Evolutionary conservation across 1,140 invertebrate species (phyloP).

Genomic region (Melitaea cinxia): DNA sequence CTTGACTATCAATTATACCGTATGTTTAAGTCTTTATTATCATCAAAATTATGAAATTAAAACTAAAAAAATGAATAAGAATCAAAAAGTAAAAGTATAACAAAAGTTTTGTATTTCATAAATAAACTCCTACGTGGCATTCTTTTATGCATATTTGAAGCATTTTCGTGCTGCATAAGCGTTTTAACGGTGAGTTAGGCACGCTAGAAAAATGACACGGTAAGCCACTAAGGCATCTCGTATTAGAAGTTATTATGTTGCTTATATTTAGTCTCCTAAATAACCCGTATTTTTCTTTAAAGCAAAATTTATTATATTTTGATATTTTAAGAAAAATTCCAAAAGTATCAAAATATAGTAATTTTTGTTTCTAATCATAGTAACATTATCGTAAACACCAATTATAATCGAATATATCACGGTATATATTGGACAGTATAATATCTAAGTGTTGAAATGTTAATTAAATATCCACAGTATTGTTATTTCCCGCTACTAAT

Average conservation of each 20-base stretch:
- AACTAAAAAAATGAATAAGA: conserved; percentile 12
- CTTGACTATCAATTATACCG: neutral
- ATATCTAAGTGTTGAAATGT: no score
- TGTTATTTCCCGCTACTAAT: no score
- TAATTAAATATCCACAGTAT: no score
- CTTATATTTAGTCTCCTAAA: conserved; percentile 17
- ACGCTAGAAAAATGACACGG: conserved; percentile 33
- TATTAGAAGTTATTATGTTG: conserved; percentile 32
- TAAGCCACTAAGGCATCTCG: conserved; percentile 29
- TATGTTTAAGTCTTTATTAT: neutral
- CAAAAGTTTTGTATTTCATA: conserved; percentile 28
- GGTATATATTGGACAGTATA: no score
- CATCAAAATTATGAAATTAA: neutral
- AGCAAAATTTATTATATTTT: no score
- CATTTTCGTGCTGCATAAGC: conserved; percentile 33
- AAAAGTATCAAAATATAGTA: no score
- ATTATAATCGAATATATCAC: no score
- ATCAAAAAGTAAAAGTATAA: conserved; percentile 17
- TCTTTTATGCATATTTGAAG: conserved; percentile 34
- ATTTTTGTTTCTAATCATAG: no score
- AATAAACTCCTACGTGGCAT: conserved; percentile 28
- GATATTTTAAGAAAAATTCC: no score
- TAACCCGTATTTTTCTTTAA: conserved; percentile 1
- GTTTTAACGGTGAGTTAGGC: conserved; percentile 35
- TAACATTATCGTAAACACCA: no score